Evolutionary conservation across 35 echinoderm and acorn worm genomes (phyloP).

Genomic region (Eucidaris tribuloides): DNA sequence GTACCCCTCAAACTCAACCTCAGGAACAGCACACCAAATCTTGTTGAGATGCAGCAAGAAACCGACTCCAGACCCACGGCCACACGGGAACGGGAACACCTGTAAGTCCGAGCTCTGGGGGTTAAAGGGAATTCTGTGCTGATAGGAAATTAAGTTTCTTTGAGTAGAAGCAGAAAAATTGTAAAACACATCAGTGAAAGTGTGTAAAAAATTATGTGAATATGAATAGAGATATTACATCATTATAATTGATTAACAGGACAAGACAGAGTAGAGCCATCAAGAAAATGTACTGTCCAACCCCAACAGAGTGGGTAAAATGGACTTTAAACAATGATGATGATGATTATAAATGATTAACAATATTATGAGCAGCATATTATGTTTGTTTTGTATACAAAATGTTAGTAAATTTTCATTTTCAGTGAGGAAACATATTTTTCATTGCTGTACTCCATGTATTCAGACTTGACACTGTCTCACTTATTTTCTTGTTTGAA

Average conservation of each 20-base stretch:
- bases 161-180: not conserved
- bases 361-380: no score
- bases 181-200: not conserved
- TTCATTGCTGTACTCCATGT: no score
- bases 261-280: not conserved
- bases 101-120: not conserved
- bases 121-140: not conserved
- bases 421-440: no score
- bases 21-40: not conserved
- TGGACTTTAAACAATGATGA: no score
- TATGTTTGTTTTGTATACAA: no score
- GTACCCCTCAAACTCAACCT: not conserved
- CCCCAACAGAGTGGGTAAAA: no score
- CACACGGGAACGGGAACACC: not conserved
- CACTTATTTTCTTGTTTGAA: no score
- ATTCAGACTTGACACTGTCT: no score
- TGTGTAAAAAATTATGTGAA: not conserved
- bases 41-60: not conserved
- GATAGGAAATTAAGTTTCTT: not conserved
- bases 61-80: not conserved
- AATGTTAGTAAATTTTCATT: no score
- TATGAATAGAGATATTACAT: not conserved
- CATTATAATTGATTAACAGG: not conserved
- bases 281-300: no score
- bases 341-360: no score